Evolutionary conservation across 2,888 invertebrate genomes (phyloP).

Genomic region (Acholoe squamosa): DNA sequence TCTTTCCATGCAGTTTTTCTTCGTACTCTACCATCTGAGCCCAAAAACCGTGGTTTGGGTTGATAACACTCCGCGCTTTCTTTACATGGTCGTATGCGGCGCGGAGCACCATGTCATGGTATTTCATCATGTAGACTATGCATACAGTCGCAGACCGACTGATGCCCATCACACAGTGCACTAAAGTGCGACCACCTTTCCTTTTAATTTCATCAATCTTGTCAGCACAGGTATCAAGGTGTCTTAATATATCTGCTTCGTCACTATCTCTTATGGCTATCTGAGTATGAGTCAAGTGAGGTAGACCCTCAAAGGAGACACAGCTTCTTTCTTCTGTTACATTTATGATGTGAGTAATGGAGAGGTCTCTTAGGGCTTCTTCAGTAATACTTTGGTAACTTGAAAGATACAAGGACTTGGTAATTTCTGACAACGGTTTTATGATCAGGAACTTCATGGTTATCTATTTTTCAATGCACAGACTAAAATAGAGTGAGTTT

Average conservation of each 20-base stretch:
- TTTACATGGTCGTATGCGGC: background rate
- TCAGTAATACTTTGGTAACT: slow-evolving; percentile 90
- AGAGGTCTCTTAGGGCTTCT: slow-evolving; percentile 87
- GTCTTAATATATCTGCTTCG: background rate
- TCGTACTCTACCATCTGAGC: slow-evolving; percentile 30
- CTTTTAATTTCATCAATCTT: background rate
- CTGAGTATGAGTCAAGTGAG: background rate
- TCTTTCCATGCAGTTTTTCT: background rate
- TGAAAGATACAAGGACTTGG: slow-evolving; percentile 89
- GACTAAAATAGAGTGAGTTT: too few relatives aligned
- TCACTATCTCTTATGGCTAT: slow-evolving; percentile 10
- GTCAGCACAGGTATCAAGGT: slow-evolving; percentile 18
- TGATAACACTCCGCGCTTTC: background rate
- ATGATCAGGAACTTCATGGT: background rate
- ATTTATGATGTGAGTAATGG: slow-evolving; percentile 91
- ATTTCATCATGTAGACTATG: slow-evolving; percentile 31
- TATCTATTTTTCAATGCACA: background rate
- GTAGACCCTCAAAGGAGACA: slow-evolving; percentile 73
- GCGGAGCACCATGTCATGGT: background rate
- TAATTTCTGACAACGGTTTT: slow-evolving; percentile 86
- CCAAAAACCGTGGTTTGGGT: slow-evolving; percentile 51
- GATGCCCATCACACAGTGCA: slow-evolving; percentile 54
- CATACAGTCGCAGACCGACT: slow-evolving; percentile 45
- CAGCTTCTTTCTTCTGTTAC: slow-evolving; percentile 91
- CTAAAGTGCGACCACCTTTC: slow-evolving; percentile 5